Percentiles rank a stretch among this genome's conserved stretches.
Evolutionary conservation across 2,888 invertebrate genomes (phyloP).

Genomic region (Leuctra nigra): DNA sequence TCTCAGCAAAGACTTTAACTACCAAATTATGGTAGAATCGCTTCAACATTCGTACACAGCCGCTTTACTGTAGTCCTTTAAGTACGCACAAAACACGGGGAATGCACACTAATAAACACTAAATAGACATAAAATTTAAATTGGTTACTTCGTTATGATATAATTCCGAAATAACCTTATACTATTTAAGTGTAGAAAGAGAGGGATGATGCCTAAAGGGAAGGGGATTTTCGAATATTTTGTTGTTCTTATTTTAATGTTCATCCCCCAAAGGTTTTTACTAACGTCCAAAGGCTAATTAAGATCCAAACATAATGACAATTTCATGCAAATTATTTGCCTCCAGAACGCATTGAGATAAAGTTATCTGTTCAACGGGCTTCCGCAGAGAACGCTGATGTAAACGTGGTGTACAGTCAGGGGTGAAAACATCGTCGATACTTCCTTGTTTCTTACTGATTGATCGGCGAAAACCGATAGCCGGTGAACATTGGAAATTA

Average conservation of each 20-base stretch:
- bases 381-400: too few relatives aligned
- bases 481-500: too few relatives aligned
- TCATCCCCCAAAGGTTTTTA: slow-evolving; percentile 14
- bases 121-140: slow-evolving; percentile 5
- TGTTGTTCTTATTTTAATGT: slow-evolving; percentile 15
- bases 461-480: too few relatives aligned
- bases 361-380: slow-evolving; percentile 5
- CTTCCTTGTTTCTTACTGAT: too few relatives aligned
- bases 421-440: too few relatives aligned
- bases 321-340: slow-evolving; percentile 24
- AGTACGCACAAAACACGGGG: too few relatives aligned
- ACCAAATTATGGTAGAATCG: too few relatives aligned
- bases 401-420: too few relatives aligned
- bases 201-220: too few relatives aligned
- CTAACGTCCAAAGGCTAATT: slow-evolving; percentile 23
- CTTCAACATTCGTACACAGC: too few relatives aligned
- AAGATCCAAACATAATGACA: slow-evolving; percentile 22
- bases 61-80: too few relatives aligned
- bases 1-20: too few relatives aligned
- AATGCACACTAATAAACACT: background rate
- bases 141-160: slow-evolving; percentile 11
- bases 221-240: background rate
- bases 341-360: slow-evolving; percentile 3
- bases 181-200: background rate
- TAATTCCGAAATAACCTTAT: slow-evolving; percentile 11